Conservation (phyloP, 1,140 invertebrate species). For the Cyphomyrmex costatus region DNA sequence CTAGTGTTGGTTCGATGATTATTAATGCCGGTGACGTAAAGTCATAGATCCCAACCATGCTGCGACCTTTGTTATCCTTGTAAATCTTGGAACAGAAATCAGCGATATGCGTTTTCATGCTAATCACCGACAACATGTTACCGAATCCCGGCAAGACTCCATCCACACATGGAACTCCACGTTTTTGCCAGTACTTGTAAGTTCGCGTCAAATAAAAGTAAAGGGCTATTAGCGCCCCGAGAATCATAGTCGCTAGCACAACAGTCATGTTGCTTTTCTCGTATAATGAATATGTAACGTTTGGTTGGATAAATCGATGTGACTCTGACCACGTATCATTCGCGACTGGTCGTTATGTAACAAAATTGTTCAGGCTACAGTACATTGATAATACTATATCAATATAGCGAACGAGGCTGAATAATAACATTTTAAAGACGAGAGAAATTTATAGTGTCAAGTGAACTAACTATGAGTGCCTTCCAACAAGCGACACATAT, state of each 20-base stretch:
- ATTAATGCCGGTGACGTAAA: conserved; percentile 73
- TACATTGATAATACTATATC: too few relatives aligned
- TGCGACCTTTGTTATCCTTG: conserved; percentile 43
- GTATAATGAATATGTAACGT: too few relatives aligned
- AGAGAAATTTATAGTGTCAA: too few relatives aligned
- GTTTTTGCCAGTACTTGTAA: conserved; percentile 83
- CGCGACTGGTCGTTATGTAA: too few relatives aligned
- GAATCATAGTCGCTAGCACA: background rate
- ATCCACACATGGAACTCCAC: conserved; percentile 82
- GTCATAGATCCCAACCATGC: conserved; percentile 77
- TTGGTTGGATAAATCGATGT: too few relatives aligned
- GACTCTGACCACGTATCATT: too few relatives aligned
- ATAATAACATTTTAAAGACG: too few relatives aligned
- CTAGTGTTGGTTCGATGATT: conserved; percentile 78
- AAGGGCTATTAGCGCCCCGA: background rate
- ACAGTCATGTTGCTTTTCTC: conserved; percentile 71
- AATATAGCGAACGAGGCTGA: too few relatives aligned
- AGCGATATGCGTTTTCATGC: conserved; percentile 54
- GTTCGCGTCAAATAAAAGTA: conserved; percentile 28
- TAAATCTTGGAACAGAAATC: conserved; percentile 69
- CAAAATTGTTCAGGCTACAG: too few relatives aligned
- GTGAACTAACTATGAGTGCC: too few relatives aligned
- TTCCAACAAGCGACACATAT: too few relatives aligned
- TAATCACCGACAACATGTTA: conserved; percentile 69
- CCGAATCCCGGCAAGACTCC: conserved; percentile 74